These are phyloP conservation scores for Ametastegia equiseti DNA, from an alignment of 2,888 invertebrate genomes.

Conservation along the genomic window DNA sequence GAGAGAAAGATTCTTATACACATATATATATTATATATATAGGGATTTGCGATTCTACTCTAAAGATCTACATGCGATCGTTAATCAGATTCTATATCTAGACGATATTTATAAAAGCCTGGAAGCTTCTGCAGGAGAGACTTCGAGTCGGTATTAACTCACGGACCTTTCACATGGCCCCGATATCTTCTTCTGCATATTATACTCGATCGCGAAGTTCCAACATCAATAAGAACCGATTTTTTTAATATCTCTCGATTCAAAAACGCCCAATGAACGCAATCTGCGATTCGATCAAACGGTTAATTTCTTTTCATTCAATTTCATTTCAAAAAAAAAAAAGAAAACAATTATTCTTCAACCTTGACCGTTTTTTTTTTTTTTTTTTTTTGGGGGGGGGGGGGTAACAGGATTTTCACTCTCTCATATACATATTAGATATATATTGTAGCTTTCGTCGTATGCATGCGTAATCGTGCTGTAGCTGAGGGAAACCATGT, in stretches of 20 bases:
- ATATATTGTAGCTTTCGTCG: not conserved
- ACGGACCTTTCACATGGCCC: constrained; percentile 35
- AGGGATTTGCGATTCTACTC: not conserved
- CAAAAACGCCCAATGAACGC: not conserved
- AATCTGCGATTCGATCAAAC: not conserved
- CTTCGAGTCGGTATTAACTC: not conserved
- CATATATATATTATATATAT: too few relatives aligned
- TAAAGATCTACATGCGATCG: not conserved
- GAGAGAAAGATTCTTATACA: too few relatives aligned
- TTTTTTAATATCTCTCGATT: not conserved
- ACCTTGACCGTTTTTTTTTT: not conserved
- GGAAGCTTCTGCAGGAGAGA: not conserved
- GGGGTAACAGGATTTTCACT: not conserved
- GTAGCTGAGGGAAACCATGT: not conserved
- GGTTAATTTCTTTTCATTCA: not conserved
- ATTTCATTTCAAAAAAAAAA: not conserved
- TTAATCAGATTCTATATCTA: too few relatives aligned
- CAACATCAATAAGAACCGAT: not conserved
- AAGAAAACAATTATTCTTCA: not conserved
- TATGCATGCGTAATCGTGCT: not conserved
- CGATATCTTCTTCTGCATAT: not conserved
- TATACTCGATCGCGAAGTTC: not conserved
- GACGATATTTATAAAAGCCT: not conserved
- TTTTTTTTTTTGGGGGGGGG: too few relatives aligned
- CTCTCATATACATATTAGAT: too few relatives aligned